Evolutionary conservation across 2,888 invertebrate genomes (phyloP), one percentile per base, ranked within the genome.

Genomic region (Atethmia centrago): DNA sequence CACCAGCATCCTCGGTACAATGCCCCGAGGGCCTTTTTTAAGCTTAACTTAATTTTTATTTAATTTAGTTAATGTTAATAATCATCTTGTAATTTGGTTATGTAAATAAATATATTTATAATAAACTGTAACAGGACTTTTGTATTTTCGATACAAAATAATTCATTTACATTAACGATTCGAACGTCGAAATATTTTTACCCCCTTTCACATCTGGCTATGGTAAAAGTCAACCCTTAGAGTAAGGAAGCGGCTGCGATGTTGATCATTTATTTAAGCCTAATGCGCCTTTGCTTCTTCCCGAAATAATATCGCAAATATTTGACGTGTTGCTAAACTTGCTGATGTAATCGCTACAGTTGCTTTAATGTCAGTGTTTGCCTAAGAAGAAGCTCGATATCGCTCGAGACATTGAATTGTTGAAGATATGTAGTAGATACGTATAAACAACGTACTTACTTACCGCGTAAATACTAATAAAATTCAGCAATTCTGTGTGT

Each of bases 401-500:
- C 28, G 2, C 16, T 36, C 47, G 10, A 16, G 3, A 47, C 47
- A 61, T 47, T 31, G 25, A 62, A 55, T 56, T 72, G 25, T 42
- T 49, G n/a, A 47, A 61, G 47, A n/a, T n/a, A n/a, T n/a, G 40
- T 56, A 56, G 36, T 40, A 14, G 2, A 16, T 55, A 49, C 31
- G 9, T 58, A 25, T 14, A 21, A 14, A 40, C 31, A 25, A 19
- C 21, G 42, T 51, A 28, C 42, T 56, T 62, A 56, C 49, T 62
- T n/a, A 63, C 45, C 53, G 47, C 75, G 64, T 77, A 77, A 77
- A 74, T 49, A 49, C 59, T n/a, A 74, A 80, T 80, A 77, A 77
- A 77, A 80, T 64, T 77, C 77, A 74, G 75, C 75, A 74, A 49
- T 59, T 75, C 58, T 59, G 40, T 74, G 31, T 80, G 80, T 74